These are phyloP conservation scores for Gopherus evgoodei DNA, from an alignment of 2,113 vertebrate genomes.

Conservation along the genomic window DNA sequence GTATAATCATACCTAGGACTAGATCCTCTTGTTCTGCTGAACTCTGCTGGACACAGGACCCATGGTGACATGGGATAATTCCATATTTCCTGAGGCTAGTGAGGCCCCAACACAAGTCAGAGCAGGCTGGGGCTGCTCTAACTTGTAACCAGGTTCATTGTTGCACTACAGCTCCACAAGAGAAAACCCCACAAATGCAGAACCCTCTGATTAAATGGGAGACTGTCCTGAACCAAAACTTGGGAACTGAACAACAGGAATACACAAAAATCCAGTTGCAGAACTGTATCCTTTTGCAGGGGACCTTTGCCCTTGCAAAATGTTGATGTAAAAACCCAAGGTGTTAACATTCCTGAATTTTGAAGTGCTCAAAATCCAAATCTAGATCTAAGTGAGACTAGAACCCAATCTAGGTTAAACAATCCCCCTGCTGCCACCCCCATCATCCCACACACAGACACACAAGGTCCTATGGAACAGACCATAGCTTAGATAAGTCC, in stretches of 20 bases:
- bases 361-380: neutral
- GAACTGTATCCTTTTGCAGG: neutral
- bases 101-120: neutral
- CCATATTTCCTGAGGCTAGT: neutral
- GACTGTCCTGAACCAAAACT: neutral
- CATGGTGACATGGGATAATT: neutral
- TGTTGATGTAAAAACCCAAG: neutral
- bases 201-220: neutral
- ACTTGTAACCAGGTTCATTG: neutral
- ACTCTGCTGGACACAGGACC: neutral
- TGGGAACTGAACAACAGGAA: neutral
- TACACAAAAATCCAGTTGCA: neutral
- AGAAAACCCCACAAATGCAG: neutral
- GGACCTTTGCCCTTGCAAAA: neutral
- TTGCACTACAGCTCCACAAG: rapidly evolving
- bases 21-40: neutral
- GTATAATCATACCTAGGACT: neutral
- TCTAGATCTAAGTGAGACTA: neutral
- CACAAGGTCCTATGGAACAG: neutral
- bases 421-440: neutral
- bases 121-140: neutral
- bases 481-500: neutral
- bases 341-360: neutral
- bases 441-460: neutral
- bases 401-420: rapidly evolving